Evolutionary conservation across 1,140 invertebrate genomes (phyloP).

Genomic region (Drosophila guanche): DNA sequence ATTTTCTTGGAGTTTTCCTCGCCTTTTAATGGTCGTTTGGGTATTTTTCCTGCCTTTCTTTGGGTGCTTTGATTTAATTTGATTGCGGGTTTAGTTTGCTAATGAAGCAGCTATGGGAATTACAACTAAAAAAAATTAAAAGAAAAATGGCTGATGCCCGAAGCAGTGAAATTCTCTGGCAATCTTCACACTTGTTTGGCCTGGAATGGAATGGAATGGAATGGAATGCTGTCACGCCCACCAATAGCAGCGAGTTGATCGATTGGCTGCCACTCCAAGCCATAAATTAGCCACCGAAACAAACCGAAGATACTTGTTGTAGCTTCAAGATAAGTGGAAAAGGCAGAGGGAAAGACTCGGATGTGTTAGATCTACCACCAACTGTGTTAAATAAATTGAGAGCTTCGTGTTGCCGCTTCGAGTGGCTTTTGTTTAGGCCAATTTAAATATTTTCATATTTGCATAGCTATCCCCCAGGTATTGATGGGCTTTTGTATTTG

Average conservation of each 20-base stretch:
- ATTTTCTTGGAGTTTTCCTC: constrained; percentile 50
- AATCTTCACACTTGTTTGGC: constrained; percentile 42
- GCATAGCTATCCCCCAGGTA: constrained; percentile 53
- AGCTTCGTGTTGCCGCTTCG: constrained; percentile 21
- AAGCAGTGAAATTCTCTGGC: constrained; percentile 3
- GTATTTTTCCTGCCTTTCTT: constrained; percentile 48
- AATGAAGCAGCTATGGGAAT: constrained; percentile 37
- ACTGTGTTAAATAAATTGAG: constrained; percentile 77
- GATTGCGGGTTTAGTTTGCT: constrained; percentile 45
- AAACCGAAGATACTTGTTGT: constrained; percentile 1
- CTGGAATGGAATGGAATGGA: constrained; percentile 16
- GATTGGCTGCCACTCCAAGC: constrained; percentile 48
- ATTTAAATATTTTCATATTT: constrained; percentile 68
- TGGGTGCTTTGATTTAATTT: constrained; percentile 65
- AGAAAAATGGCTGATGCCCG: constrained; percentile 3
- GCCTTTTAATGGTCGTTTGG: constrained; percentile 67
- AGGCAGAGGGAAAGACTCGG: constrained; percentile 17
- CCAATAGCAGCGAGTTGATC: constrained; percentile 41
- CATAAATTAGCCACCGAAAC: constrained; percentile 34
- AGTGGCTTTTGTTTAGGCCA: constrained; percentile 45
- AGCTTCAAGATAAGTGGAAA: not conserved
- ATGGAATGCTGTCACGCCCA: constrained; percentile 33
- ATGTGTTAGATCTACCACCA: constrained; percentile 75
- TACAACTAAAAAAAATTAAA: constrained; percentile 16
- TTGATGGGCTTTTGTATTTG: constrained; percentile 57